Evolutionary conservation across 2,888 invertebrate species (phyloP).

Genomic region (Scelioninae gen. 1): DNA sequence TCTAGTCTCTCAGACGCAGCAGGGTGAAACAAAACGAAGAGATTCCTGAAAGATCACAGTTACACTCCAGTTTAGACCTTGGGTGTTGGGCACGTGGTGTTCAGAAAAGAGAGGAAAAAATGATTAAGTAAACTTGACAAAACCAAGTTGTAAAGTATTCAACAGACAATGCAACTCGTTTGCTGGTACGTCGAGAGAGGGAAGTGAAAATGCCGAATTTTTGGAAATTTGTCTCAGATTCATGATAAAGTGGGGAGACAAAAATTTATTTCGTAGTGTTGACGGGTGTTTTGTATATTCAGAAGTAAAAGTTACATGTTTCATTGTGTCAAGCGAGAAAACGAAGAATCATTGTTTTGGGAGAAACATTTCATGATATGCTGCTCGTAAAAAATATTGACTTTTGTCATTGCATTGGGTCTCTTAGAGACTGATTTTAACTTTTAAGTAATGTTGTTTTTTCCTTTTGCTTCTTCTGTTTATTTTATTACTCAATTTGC

Average conservation of each 20-base stretch:
- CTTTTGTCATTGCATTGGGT: conserved; percentile 7
- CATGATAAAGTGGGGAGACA: neutral
- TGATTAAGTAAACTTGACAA: conserved; percentile 31
- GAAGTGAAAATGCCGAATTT: conserved; percentile 11
- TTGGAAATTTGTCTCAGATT: conserved; percentile 1
- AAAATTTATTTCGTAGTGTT: conserved; percentile 9
- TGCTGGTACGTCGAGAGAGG: conserved; percentile 1
- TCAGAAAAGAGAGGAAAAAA: conserved; percentile 36
- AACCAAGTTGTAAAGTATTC: conserved; percentile 18
- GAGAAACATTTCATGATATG: neutral
- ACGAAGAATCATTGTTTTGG: conserved; percentile 14
- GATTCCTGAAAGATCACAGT: conserved; percentile 24
- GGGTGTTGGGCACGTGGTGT: conserved; percentile 39
- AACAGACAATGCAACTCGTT: conserved; percentile 34
- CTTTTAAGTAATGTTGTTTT: neutral
- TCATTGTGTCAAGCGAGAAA: conserved; percentile 11
- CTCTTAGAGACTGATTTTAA: neutral
- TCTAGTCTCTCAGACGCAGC: conserved; percentile 24
- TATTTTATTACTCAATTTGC: neutral
- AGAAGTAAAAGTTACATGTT: conserved; percentile 20
- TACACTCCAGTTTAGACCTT: conserved; percentile 24
- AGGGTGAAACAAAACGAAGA: conserved; percentile 16
- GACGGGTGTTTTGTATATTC: conserved; percentile 12
- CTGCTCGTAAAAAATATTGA: conserved; percentile 23
- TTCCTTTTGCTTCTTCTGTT: neutral